phyloP scores from a whole-genome alignment of 2,797 vertebrate species.

The Pterois miles region DNA sequence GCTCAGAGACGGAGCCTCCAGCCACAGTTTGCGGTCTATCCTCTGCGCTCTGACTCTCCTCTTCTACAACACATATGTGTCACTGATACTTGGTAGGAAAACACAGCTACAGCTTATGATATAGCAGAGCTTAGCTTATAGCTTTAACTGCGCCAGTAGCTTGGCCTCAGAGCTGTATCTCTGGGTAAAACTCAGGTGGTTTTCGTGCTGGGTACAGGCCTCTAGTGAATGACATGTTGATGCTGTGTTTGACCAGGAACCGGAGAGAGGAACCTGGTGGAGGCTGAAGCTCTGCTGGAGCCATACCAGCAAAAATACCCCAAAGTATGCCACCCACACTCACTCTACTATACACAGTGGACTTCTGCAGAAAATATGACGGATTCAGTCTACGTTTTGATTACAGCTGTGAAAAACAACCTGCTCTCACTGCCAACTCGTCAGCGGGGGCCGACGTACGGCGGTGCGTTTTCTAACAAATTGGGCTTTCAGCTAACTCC shows the following conservation, averaged over 20 bases:
- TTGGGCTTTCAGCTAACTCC: no score
- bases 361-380: no score
- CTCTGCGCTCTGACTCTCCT: slow-evolving; percentile 91
- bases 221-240: background rate
- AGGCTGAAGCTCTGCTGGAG: slow-evolving; percentile 91
- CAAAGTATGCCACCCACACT: slow-evolving; percentile 76
- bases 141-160: background rate
- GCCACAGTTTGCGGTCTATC: slow-evolving; percentile 89
- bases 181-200: no score
- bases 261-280: slow-evolving; percentile 91
- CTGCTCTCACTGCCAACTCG: no score
- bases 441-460: no score
- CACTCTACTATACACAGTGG: background rate
- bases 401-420: background rate
- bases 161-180: background rate
- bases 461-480: no score
- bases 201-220: no score
- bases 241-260: slow-evolving; percentile 82
- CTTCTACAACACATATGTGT: slow-evolving; percentile 94
- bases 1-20: slow-evolving; percentile 89
- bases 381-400: background rate
- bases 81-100: slow-evolving; percentile 91
- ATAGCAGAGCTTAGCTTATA: no score
- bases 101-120: background rate
- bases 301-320: slow-evolving; percentile 94